These are phyloP conservation scores for Marisa cornuarietis DNA, from an alignment of 1,140 invertebrate genomes.

Conservation along the genomic window DNA sequence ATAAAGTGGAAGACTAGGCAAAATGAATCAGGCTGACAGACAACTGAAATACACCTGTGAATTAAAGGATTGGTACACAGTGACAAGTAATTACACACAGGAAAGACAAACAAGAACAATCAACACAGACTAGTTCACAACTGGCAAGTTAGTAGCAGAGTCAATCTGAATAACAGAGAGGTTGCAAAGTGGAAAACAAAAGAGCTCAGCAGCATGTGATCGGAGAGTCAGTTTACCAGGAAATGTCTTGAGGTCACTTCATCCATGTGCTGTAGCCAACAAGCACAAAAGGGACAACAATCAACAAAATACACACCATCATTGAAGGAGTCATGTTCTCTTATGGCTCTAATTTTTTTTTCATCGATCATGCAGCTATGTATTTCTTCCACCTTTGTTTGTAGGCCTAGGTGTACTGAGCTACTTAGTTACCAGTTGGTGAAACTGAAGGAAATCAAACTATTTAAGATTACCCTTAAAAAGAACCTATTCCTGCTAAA, in stretches of 20 bases:
- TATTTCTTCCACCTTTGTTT: no score
- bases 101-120: background rate
- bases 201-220: background rate
- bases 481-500: background rate
- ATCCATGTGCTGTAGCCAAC: constrained; percentile 13
- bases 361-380: no score
- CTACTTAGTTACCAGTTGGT: no score
- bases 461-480: no score
- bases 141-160: background rate
- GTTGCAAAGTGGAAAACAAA: background rate
- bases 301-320: no score
- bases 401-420: no score
- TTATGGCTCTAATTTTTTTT: no score
- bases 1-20: background rate
- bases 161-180: background rate
- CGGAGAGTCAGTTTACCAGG: constrained; percentile 14
- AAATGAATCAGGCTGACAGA: background rate
- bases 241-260: constrained; percentile 24
- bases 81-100: background rate
- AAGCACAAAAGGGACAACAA: constrained; percentile 1
- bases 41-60: background rate
- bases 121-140: background rate
- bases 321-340: no score
- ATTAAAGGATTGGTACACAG: background rate
- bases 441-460: no score